Conservation (phyloP, 2,888 invertebrate species). For the Harpalus rubripes region DNA sequence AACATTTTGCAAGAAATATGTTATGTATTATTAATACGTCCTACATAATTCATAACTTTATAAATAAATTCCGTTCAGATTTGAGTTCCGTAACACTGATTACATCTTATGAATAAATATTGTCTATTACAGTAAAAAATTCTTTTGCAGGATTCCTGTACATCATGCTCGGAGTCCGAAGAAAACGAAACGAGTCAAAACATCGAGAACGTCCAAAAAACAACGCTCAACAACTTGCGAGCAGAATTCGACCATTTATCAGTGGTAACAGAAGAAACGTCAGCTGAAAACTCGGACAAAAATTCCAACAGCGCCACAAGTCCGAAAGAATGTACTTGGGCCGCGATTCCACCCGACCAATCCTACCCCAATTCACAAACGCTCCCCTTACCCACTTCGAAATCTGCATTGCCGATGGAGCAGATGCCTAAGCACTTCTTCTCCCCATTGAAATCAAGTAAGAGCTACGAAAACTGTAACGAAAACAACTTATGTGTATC, state of each 20-base stretch:
- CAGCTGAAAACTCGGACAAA: slow-evolving; percentile 76
- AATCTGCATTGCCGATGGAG: slow-evolving; percentile 55
- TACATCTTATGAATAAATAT: slow-evolving; percentile 39
- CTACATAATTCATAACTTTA: slow-evolving; percentile 21
- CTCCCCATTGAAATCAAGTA: slow-evolving; percentile 75
- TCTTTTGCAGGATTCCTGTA: slow-evolving; percentile 75
- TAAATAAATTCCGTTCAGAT: slow-evolving; percentile 17
- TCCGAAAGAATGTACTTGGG: slow-evolving; percentile 72
- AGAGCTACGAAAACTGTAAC: slow-evolving; percentile 73
- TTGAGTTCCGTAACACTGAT: slow-evolving; percentile 10
- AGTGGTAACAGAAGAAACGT: slow-evolving; percentile 87
- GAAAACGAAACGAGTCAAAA: slow-evolving; percentile 76
- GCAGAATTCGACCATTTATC: slow-evolving; percentile 87
- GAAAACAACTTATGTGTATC: slow-evolving; percentile 32
- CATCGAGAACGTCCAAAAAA: slow-evolving; percentile 77
- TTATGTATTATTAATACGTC: neutral
- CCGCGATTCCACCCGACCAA: slow-evolving; percentile 75
- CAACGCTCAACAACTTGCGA: slow-evolving; percentile 78
- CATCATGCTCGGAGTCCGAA: slow-evolving; percentile 74
- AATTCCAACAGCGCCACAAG: slow-evolving; percentile 72
- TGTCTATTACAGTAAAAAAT: slow-evolving; percentile 10
- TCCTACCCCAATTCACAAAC: slow-evolving; percentile 74
- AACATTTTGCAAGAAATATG: neutral
- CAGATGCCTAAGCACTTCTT: slow-evolving; percentile 77
- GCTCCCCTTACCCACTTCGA: slow-evolving; percentile 57